phyloP scores from a whole-genome alignment of 2,113 vertebrate genomes.

The mouse (Mus musculus) region DNA sequence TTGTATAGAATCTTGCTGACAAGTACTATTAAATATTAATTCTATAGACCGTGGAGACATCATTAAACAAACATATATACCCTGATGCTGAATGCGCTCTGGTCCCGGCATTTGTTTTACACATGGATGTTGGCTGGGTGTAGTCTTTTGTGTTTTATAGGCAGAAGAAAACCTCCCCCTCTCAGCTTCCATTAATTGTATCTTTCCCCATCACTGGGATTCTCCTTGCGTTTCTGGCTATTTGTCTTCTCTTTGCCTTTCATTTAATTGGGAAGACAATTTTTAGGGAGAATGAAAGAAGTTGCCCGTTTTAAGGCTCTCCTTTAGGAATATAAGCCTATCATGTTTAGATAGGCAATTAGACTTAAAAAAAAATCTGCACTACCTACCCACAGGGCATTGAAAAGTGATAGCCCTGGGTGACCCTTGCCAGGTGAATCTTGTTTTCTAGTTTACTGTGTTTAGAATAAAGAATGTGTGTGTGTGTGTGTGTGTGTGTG shows the following conservation, averaged over 20 bases:
- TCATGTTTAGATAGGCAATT: background rate
- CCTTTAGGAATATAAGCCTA: background rate
- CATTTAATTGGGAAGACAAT: conserved; percentile 70
- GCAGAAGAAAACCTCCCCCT: background rate
- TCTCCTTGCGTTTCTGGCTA: conserved; percentile 38
- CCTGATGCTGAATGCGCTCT: conserved; percentile 72
- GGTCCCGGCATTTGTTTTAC: conserved; percentile 79
- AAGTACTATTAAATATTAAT: conserved; percentile 91
- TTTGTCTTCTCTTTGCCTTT: conserved; percentile 67
- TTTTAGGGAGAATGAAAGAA: conserved; percentile 54
- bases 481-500: too few species aligned
- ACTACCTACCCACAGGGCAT: rapidly evolving
- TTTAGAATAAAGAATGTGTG: background rate
- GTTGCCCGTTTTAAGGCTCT: conserved; percentile 11
- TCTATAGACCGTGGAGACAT: conserved; percentile 88
- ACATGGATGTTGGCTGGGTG: conserved; percentile 65
- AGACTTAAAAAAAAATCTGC: background rate
- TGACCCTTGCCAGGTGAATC: background rate
- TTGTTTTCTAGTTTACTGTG: background rate
- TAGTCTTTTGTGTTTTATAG: conserved; percentile 55
- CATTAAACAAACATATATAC: conserved; percentile 85
- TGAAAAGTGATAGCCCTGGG: background rate
- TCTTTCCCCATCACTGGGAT: background rate
- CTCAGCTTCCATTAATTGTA: conserved; percentile 1
- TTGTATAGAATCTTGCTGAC: conserved; percentile 89